These are phyloP conservation scores for Zoanthus sociatus DNA, from an alignment of 92 coral and sea anemone genomes.

Conservation along the genomic window DNA sequence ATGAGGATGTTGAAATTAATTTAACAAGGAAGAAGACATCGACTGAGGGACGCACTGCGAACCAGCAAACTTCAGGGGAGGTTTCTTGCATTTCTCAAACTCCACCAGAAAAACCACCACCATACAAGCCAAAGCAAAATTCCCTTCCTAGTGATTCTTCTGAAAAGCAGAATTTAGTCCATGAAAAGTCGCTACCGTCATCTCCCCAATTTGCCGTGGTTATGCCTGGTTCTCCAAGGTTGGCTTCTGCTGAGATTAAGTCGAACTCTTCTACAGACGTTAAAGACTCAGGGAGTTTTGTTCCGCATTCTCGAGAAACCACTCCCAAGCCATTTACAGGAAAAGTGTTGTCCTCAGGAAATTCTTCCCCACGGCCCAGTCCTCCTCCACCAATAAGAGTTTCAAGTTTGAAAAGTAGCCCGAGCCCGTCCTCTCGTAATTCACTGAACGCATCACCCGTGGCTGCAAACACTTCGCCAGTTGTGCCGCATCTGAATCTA, in stretches of 20 bases:
- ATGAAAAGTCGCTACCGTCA: constrained; percentile 13
- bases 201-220: constrained; percentile 56
- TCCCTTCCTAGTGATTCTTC: not conserved
- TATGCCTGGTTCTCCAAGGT: constrained; percentile 61
- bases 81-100: not conserved
- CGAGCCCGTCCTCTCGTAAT: constrained; percentile 13
- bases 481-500: constrained; percentile 19
- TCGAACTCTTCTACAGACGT: constrained; percentile 19
- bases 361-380: constrained; percentile 1
- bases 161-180: not conserved
- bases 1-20: constrained; percentile 31
- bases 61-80: not conserved
- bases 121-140: constrained; percentile 40
- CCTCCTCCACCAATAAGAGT: constrained; percentile 39
- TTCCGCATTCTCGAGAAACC: not conserved
- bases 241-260: constrained; percentile 53
- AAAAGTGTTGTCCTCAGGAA: not conserved
- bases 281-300: not conserved
- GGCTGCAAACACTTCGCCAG: not conserved
- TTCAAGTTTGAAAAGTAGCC: constrained; percentile 31
- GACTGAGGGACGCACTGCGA: not conserved
- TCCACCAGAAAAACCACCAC: constrained; percentile 65
- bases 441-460: constrained; percentile 4
- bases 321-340: constrained; percentile 1
- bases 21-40: not conserved